A percentile compares a stretch with the other conserved stretches of the same genome.
Conservation (phyloP, 2,113 vertebrate species). For the Hippocampus barbouri region DNA sequence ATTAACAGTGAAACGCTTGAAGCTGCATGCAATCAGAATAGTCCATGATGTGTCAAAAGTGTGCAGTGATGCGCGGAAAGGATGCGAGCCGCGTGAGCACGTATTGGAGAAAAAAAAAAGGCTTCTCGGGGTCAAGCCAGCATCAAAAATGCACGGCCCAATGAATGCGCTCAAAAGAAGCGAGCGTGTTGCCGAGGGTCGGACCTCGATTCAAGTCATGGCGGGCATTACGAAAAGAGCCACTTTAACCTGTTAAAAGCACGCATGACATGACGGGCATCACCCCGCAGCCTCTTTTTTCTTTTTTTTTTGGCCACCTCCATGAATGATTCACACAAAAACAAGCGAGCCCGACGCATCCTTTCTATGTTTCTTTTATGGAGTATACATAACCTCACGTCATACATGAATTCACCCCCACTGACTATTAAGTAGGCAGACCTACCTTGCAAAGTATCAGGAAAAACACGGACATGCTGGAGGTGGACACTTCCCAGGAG, state of each 20-base stretch:
- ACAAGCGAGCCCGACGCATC: neutral
- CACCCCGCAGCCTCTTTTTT: slow-evolving; percentile 3
- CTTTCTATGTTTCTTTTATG: slow-evolving; percentile 7
- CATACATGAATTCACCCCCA: slow-evolving; percentile 15
- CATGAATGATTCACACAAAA: slow-evolving; percentile 31
- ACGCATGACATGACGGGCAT: slow-evolving; percentile 11
- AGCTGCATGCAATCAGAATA: neutral
- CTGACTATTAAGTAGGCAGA: slow-evolving; percentile 35
- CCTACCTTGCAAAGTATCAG: slow-evolving; percentile 96
- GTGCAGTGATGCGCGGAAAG: neutral
- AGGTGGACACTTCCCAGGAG: slow-evolving; percentile 72
- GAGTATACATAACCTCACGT: slow-evolving; percentile 27
- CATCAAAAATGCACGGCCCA: neutral
- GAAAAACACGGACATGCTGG: slow-evolving; percentile 84
- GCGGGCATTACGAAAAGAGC: slow-evolving; percentile 3
- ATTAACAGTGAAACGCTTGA: neutral
- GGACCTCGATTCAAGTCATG: neutral
- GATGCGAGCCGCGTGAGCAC: neutral
- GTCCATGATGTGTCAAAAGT: neutral
- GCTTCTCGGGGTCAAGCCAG: neutral
- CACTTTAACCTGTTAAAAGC: slow-evolving; percentile 29
- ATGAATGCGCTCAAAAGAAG: neutral
- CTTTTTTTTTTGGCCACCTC: slow-evolving; percentile 5
- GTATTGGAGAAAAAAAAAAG: neutral
- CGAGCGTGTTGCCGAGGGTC: neutral